These are phyloP conservation scores for Gisinianus flammeolus DNA, from an alignment of 2,888 invertebrate species.

Conservation along the genomic window DNA sequence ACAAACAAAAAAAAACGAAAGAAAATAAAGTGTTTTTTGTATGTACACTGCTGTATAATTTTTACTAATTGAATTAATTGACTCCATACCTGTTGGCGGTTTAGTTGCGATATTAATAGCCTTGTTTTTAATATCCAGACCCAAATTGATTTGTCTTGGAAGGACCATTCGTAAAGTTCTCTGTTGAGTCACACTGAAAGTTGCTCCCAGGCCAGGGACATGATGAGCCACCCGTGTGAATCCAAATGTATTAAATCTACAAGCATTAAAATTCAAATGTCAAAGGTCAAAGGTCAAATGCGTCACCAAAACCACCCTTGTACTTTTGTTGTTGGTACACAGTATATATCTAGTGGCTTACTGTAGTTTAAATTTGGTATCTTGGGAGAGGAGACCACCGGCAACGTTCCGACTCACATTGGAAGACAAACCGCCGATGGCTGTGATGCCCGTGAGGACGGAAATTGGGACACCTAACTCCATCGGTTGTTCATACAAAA, in stretches of 20 bases:
- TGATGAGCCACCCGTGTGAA: conserved; percentile 52
- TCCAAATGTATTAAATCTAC: conserved; percentile 51
- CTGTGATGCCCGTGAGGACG: conserved; percentile 46
- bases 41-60: not conserved
- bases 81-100: conserved; percentile 38
- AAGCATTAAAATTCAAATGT: too few species aligned
- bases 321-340: too few species aligned
- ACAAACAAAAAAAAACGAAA: not conserved
- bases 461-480: conserved; percentile 58
- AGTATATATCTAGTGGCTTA: too few species aligned
- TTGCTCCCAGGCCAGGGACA: conserved; percentile 53
- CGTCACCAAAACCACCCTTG: too few species aligned
- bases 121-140: conserved; percentile 33
- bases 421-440: conserved; percentile 19
- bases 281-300: too few species aligned
- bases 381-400: conserved; percentile 5
- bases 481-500: conserved; percentile 55
- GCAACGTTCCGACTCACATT: conserved; percentile 5
- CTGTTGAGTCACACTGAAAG: conserved; percentile 41
- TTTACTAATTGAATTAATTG: too few species aligned
- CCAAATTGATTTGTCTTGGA: conserved; percentile 44
- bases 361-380: conserved; percentile 28
- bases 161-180: conserved; percentile 44
- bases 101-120: conserved; percentile 24
- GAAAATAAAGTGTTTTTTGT: not conserved